Evolutionary conservation across 2,797 vertebrate species (phyloP).

Genomic region (Buceros bicornis): DNA sequence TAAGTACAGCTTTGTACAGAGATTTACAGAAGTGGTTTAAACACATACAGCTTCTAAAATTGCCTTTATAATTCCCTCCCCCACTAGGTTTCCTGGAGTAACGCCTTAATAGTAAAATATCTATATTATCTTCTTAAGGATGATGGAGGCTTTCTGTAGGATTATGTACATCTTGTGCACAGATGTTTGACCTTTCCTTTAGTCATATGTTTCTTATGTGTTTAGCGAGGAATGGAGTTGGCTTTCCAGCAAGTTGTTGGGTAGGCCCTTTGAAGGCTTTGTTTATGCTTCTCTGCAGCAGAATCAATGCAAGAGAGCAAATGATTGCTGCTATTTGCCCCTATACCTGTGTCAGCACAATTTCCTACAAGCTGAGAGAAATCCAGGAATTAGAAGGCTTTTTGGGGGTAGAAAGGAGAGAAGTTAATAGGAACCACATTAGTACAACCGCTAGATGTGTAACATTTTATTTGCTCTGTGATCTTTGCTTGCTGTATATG

Average conservation of each 20-base stretch:
- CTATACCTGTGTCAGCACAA: constrained; percentile 14
- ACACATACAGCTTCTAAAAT: neutral
- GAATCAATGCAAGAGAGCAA: constrained; percentile 10
- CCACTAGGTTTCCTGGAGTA: neutral
- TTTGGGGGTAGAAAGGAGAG: neutral
- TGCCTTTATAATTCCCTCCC: neutral
- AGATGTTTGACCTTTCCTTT: constrained; percentile 44
- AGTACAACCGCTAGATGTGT: neutral
- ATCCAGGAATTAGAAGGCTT: neutral
- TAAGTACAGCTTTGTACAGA: neutral
- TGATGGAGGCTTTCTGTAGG: constrained; percentile 14
- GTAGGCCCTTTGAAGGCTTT: constrained; percentile 17
- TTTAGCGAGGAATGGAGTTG: neutral
- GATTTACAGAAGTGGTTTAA: neutral
- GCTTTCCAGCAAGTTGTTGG: neutral
- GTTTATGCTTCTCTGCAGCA: neutral
- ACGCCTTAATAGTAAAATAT: constrained; percentile 14
- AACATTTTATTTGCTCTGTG: neutral
- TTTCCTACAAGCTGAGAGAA: neutral
- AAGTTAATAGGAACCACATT: constrained; percentile 29
- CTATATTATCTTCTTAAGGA: neutral
- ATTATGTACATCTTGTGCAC: constrained; percentile 18
- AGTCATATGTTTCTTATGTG: neutral
- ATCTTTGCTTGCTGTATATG: neutral
- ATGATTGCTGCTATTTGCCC: neutral